These are phyloP conservation scores for Ammodytes dubius DNA, from an alignment of 2,113 vertebrate genomes.

Conservation along the genomic window DNA sequence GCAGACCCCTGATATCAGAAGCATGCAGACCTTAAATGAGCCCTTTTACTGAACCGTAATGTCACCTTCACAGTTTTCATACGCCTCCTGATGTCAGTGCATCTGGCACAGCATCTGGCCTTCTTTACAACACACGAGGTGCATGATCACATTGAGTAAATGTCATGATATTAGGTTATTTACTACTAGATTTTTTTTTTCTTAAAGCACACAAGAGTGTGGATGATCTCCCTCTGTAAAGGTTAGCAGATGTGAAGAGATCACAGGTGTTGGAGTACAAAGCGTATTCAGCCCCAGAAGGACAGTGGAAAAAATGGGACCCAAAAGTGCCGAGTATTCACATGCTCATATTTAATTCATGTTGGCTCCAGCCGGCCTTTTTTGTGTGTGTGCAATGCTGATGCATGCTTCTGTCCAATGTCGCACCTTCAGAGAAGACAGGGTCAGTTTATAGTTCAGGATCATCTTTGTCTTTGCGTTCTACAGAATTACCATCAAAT, in stretches of 20 bases:
- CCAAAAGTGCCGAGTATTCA: slow-evolving; percentile 68
- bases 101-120: slow-evolving; percentile 77
- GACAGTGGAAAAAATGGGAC: slow-evolving; percentile 55
- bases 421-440: slow-evolving; percentile 34
- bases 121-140: slow-evolving; percentile 72
- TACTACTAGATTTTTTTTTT: slow-evolving; percentile 50
- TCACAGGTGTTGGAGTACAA: slow-evolving; percentile 73
- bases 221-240: slow-evolving; percentile 50
- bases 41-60: slow-evolving; percentile 56
- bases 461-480: slow-evolving; percentile 29
- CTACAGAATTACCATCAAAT: slow-evolving; percentile 11
- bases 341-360: slow-evolving; percentile 78
- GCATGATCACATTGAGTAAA: slow-evolving; percentile 75
- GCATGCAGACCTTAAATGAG: slow-evolving; percentile 31
- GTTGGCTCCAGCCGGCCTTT: slow-evolving; percentile 47
- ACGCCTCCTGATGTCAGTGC: slow-evolving; percentile 63
- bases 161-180: slow-evolving; percentile 76
- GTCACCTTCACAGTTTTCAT: slow-evolving; percentile 71
- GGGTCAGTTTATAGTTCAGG: slow-evolving; percentile 21
- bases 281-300: slow-evolving; percentile 61
- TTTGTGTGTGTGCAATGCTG: slow-evolving; percentile 65
- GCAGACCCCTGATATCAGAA: slow-evolving; percentile 24
- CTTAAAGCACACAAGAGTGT: slow-evolving; percentile 12
- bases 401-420: slow-evolving; percentile 58
- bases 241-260: slow-evolving; percentile 73